A percentile compares a stretch with the other conserved stretches of the same genome.
Evolutionary conservation across 2,113 vertebrate genomes (phyloP).

Genomic region (Crypturellus undulatus): DNA sequence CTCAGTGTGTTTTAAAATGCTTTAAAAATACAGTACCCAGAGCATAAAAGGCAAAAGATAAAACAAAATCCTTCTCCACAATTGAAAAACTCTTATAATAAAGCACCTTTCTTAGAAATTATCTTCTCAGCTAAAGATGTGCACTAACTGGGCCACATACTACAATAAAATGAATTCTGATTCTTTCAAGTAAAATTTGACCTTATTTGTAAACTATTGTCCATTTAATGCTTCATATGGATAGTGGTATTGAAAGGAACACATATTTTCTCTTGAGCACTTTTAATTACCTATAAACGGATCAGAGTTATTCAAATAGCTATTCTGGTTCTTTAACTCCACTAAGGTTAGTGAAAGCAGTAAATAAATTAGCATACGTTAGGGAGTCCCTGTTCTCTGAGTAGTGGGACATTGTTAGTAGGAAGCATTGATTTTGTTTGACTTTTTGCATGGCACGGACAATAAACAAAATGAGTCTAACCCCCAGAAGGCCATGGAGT

Average conservation of each 20-base stretch:
- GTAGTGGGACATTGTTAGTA: background rate
- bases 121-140: background rate
- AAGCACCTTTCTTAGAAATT: background rate
- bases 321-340: background rate
- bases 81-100: background rate
- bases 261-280: background rate
- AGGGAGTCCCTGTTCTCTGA: background rate
- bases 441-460: background rate
- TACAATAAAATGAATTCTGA: background rate
- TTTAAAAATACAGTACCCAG: background rate
- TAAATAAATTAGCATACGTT: background rate
- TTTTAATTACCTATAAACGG: background rate
- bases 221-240: background rate
- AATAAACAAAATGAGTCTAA: background rate
- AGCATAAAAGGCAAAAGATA: background rate
- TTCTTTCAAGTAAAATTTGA: background rate
- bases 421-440: conserved; percentile 21
- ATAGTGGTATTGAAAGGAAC: background rate
- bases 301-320: background rate
- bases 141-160: background rate
- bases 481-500: background rate
- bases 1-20: background rate
- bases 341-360: background rate
- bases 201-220: background rate
- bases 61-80: background rate